phyloP scores from a whole-genome alignment of 2,888 invertebrate species.

The Ichneumoninae sp. region DNA sequence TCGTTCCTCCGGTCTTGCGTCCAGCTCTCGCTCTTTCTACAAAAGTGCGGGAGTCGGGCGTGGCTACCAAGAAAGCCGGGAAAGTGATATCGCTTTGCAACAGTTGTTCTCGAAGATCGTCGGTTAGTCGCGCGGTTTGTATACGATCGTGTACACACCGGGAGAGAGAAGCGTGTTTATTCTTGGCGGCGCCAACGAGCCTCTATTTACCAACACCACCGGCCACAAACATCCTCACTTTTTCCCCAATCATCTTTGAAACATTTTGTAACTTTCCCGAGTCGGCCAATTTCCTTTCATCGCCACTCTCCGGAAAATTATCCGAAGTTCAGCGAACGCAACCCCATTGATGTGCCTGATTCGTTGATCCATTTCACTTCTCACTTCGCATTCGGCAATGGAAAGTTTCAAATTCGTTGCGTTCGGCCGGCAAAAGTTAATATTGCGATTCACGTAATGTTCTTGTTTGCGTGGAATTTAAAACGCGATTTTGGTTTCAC shows the following conservation, averaged over 20 bases:
- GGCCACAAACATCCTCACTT: constrained; percentile 4
- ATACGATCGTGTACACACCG: not conserved
- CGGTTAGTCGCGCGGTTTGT: not conserved
- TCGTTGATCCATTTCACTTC: not conserved
- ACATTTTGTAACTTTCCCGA: constrained; percentile 7
- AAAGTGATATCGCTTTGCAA: constrained; percentile 73
- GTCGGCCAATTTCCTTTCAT: not conserved
- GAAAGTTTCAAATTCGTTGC: not conserved
- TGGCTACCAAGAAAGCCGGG: constrained; percentile 76
- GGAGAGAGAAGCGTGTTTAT: not conserved
- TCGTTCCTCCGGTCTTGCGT: constrained; percentile 13
- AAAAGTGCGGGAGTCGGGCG: constrained; percentile 70
- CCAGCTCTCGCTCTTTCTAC: constrained; percentile 35
- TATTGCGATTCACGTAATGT: not conserved
- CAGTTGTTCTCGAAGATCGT: constrained; percentile 32
- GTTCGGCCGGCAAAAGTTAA: not conserved
- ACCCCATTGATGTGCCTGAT: not conserved
- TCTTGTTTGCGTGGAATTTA: not conserved
- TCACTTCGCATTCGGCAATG: not conserved
- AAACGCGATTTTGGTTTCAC: not conserved
- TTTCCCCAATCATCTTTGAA: not conserved
- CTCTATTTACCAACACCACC: constrained; percentile 2
- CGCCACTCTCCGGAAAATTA: not conserved
- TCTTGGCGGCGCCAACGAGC: constrained; percentile 3
- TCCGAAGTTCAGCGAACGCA: not conserved